Base-by-base conservation (phyloP, 2,888 invertebrate species). In the Agrypnus murinus region DNA sequence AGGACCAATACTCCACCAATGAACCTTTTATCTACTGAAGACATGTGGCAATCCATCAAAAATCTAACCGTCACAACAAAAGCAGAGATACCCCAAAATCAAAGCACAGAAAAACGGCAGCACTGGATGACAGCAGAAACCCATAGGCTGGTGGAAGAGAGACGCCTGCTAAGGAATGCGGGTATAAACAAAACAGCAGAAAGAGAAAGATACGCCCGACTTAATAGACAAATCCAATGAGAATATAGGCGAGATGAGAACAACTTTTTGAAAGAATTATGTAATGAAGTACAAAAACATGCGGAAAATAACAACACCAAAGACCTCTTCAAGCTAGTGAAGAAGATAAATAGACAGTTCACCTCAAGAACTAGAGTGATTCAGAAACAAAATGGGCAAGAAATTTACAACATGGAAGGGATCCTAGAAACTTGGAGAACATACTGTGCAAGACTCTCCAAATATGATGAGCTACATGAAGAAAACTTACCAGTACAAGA, bases 111-210 rank as follows among this genome's bases (percentile, higher is more conserved):
- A 10, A 57, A 57, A 17, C 15, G 19, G 0, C 43, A 58, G 15
- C 58, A 58, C 7, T 58, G 43, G 31, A 43, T 58, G 58, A 12
- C 58, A 43, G 25, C 5, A 7, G 17, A 38, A 58, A 43, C 58
- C 31, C 19, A 25, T 25, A n/a, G 17, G 14, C 0, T 57, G 2
- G 40, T 57, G 14, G 40, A 57, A 17, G 40, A 36, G 15, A 32
- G 38, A 38, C 19, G 57, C 6, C 38, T 19, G 9, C 19, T 57
- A 19, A 15, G 36, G 38, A 17, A n/a, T 32, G 7, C 1, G 17
- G 15, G 57, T 15, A 36, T 7, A 38, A 40, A 6, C 5, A 57
- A n/a, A 0, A 15, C 10, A 17, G 40, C 19, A 10, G n/a, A 38
- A 25, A n/a, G 12, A 19, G n/a, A 40, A n/a, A 38, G 17, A 57